A percentile compares a stretch with the other conserved stretches of the same genome.
phyloP scores from a whole-genome alignment of 1,140 invertebrate species.

The Penaeus vannamei region DNA sequence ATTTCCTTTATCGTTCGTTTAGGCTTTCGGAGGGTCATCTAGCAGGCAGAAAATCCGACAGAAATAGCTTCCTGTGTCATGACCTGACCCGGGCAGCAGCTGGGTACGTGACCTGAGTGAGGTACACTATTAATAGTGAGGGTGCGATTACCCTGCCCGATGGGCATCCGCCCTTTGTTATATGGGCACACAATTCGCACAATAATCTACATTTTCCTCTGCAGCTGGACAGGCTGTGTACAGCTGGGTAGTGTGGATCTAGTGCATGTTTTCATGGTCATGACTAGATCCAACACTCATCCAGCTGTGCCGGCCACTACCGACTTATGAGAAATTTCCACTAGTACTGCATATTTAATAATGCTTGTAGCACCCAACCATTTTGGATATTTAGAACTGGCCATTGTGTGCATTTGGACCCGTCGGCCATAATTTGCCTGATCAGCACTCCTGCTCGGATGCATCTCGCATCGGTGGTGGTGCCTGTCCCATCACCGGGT shows the following conservation, averaged over 20 bases:
- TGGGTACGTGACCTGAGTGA: too few relatives aligned
- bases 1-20: too few relatives aligned
- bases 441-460: too few relatives aligned
- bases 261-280: constrained; percentile 46
- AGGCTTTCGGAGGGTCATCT: too few relatives aligned
- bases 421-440: too few relatives aligned
- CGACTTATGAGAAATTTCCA: not conserved
- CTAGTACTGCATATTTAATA: not conserved
- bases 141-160: too few relatives aligned
- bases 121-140: too few relatives aligned
- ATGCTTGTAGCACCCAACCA: not conserved
- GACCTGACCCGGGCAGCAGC: too few relatives aligned
- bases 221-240: not conserved
- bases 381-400: too few relatives aligned
- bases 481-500: constrained; percentile 76
- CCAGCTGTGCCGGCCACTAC: not conserved
- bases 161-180: too few relatives aligned
- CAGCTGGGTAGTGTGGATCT: constrained; percentile 41
- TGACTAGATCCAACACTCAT: constrained; percentile 65
- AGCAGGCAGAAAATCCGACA: too few relatives aligned
- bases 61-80: too few relatives aligned
- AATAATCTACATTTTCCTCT: not conserved
- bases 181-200: not conserved
- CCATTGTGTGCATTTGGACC: not conserved
- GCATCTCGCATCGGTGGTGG: not conserved